Evolutionary conservation across 2,888 invertebrate genomes (phyloP), one percentile per base, ranked within the genome.

Genomic region (Chironomus riparius): DNA sequence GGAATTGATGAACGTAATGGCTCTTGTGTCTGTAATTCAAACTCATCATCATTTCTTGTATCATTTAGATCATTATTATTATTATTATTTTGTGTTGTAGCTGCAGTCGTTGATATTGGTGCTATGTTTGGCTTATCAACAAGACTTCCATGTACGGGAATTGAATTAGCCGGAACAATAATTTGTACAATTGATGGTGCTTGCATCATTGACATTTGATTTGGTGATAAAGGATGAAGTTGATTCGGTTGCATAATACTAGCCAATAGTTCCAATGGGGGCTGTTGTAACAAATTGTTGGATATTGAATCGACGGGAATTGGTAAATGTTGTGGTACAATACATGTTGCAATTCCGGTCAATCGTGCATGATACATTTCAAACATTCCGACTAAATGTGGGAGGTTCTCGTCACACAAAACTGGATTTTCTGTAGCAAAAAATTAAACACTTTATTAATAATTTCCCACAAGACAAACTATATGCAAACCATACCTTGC

Each of bases 401-500:
- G 89, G 77, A 92, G 83, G 10, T 87, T 88, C 76, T 90, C 89
- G 81, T 92, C 91, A 82, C 93, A 93, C 78, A 92, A 84, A 77
- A 93, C 91, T 71, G 93, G 93, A 84, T 93, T 93, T 82, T 92
- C 93, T 93, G 86, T 86, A 87, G 74, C 77, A 74, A 77, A 70
- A 77, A 74, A 18, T 38, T 10, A 38, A 38, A 38, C 38, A 38
- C 2, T 38, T 38, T 38, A n/a, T 38, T 2, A 56, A 10, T 56
- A 13, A 61, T 61, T 15, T 28, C 28, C 28, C 28, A 10, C 2
- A 24, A 68, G n/a, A 1, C 28, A 28, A 24, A 12, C 21, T 21
- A 69, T n/a, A 56, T 7, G 4, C 28, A 10, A 38, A 10, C 7
- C 85, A 83, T 85, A 94, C 94, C 92, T 88, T 93, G 90, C 79